Evolutionary conservation across 2,888 invertebrate genomes (phyloP), one percentile per base, ranked within the genome.

Genomic region (Trachelus tabidus): DNA sequence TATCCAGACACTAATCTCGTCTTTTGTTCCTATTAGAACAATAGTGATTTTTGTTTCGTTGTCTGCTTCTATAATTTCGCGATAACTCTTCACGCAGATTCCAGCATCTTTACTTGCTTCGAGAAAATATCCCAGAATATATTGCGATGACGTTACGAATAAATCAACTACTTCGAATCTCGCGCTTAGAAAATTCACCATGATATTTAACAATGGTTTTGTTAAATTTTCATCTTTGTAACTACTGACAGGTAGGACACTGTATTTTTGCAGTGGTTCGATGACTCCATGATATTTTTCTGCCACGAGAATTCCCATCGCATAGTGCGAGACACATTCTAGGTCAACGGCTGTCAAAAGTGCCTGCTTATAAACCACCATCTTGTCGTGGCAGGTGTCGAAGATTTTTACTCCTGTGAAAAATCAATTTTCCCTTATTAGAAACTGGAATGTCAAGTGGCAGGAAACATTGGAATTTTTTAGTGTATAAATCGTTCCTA

Each of bases 321-420:
- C 89, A 81, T 91, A 89, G 74, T 86, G 82, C 34, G 86, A 81
- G 12, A 84, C 80, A 81, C 91, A 91, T 33, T 89, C 90, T 35
- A 85, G 80, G 69, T 87, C 87, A 3, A 89, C 85, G 4, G 86
- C 85, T 30, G 86, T 82, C 80, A 86, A 83, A 71, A 91, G 77
- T 0, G 89, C 85, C 79, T 89, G 88, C 78, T 89, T 90, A 83
- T 90, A 90, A 77, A 89, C 89, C 4, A 85, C 84, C 81, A 86
- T 83, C 73, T 87, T 85, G 77, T 91, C 89, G 78, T 88, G 87
- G 78, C 91, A 91, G n/a, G 90, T 91, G 83, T 91, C 91, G 79
- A 87, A 88, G 34, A 91, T 79, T 73, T 87, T 89, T 4, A 91
- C 23, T n/a, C 91, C 91, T 91, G 78, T 0, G 31, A 69, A 68